These are phyloP conservation scores for Labeo rohita DNA, from an alignment of 2,113 vertebrate species.

Conservation along the genomic window DNA sequence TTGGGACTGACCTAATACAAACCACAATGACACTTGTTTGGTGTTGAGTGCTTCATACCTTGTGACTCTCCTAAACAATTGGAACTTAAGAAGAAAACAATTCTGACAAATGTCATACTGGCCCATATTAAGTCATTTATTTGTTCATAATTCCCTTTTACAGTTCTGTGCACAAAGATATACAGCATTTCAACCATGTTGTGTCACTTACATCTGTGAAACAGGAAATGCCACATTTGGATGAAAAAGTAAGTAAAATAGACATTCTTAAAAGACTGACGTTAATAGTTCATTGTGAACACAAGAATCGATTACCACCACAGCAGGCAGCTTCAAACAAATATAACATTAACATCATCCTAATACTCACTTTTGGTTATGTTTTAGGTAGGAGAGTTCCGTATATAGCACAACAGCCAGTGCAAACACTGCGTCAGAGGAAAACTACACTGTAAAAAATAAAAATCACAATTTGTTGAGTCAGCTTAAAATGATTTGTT, in stretches of 20 bases:
- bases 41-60: neutral
- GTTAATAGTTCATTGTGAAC: slow-evolving; percentile 53
- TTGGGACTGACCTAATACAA: neutral
- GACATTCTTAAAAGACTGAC: slow-evolving; percentile 67
- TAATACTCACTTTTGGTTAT: slow-evolving; percentile 32
- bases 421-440: neutral
- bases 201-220: slow-evolving; percentile 60
- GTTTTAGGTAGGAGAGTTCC: slow-evolving; percentile 51
- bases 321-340: slow-evolving; percentile 28
- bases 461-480: no score
- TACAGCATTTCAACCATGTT: slow-evolving; percentile 67
- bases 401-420: slow-evolving; percentile 42
- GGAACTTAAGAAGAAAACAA: neutral
- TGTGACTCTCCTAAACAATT: neutral
- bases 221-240: slow-evolving; percentile 63
- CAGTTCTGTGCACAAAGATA: slow-evolving; percentile 87
- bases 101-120: neutral
- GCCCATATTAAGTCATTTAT: slow-evolving; percentile 70
- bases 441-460: neutral
- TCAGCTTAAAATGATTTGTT: no score
- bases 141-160: slow-evolving; percentile 75
- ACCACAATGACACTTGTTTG: slow-evolving; percentile 27
- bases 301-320: slow-evolving; percentile 55
- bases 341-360: neutral
- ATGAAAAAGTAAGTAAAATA: slow-evolving; percentile 69